Percentiles rank a stretch among this genome's conserved stretches.
Conservation (phyloP, 1,140 invertebrate genomes). For the Campoletis sonorensis region DNA sequence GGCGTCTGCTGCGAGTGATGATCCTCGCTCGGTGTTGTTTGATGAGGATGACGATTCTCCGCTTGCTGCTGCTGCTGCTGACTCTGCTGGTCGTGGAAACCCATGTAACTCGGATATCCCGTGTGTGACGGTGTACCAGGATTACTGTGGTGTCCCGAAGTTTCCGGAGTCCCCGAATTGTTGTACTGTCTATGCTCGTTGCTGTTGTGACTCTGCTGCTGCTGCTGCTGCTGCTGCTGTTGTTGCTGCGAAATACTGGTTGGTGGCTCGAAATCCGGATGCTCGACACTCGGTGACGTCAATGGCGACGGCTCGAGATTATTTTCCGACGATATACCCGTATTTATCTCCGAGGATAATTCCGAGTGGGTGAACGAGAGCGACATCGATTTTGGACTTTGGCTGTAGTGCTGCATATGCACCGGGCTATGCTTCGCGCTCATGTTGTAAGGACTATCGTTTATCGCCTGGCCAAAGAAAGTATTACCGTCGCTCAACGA, state of each 20-base stretch:
- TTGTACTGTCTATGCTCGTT: slow-evolving; percentile 78
- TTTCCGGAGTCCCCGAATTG: slow-evolving; percentile 69
- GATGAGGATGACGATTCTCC: slow-evolving; percentile 69
- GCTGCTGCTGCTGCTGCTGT: slow-evolving; percentile 67
- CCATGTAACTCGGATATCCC: slow-evolving; percentile 71
- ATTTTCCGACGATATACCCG: slow-evolving; percentile 85
- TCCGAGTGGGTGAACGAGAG: slow-evolving; percentile 85
- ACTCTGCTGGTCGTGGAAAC: slow-evolving; percentile 68
- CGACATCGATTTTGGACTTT: slow-evolving; percentile 79
- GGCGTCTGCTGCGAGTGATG: slow-evolving; percentile 73
- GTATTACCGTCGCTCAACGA: not conserved
- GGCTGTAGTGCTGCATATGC: slow-evolving; percentile 77
- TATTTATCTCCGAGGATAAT: slow-evolving; percentile 86
- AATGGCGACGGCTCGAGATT: slow-evolving; percentile 79
- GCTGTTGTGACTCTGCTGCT: slow-evolving; percentile 50
- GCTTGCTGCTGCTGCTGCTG: slow-evolving; percentile 50
- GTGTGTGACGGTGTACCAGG: slow-evolving; percentile 70
- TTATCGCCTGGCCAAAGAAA: slow-evolving; percentile 59
- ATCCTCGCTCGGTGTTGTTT: slow-evolving; percentile 67
- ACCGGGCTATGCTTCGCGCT: slow-evolving; percentile 75
- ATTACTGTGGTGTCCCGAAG: slow-evolving; percentile 64
- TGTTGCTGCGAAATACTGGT: slow-evolving; percentile 79
- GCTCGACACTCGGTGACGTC: slow-evolving; percentile 82
- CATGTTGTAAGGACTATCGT: slow-evolving; percentile 72
- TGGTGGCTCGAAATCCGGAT: slow-evolving; percentile 87